A percentile compares a stretch with the other conserved stretches of the same genome.
These are phyloP conservation scores for Falco novaeseelandiae DNA, from an alignment of 2,797 vertebrate species.

Conservation along the genomic window DNA sequence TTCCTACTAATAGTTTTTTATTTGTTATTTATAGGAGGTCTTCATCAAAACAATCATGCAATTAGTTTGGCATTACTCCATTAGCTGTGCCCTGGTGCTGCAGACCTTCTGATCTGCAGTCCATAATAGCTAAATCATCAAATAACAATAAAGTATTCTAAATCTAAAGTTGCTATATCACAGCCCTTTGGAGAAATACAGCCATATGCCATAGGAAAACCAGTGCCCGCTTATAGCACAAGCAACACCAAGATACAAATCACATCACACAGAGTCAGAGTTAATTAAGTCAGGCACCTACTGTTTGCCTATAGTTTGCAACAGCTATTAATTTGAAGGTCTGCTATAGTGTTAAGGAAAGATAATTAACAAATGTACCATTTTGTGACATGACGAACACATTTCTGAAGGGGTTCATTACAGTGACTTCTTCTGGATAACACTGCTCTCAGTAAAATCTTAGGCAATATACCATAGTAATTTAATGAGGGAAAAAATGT, in stretches of 20 bases:
- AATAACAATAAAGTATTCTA: neutral
- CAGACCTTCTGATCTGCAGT: neutral
- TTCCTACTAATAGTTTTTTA: neutral
- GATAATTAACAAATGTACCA: constrained; percentile 17
- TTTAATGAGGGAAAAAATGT: neutral
- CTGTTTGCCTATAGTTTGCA: constrained; percentile 34
- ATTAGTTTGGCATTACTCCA: neutral
- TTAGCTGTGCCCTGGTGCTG: neutral
- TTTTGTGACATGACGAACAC: neutral
- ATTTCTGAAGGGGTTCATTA: neutral
- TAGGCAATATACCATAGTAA: neutral
- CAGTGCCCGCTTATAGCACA: constrained; percentile 4
- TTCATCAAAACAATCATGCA: neutral
- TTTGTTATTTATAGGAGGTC: neutral
- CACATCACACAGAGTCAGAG: constrained; percentile 11
- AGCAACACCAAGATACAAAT: neutral
- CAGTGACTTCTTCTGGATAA: neutral
- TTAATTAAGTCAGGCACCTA: constrained; percentile 62
- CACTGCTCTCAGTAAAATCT: neutral
- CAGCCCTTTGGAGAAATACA: constrained; percentile 15
- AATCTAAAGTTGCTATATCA: neutral
- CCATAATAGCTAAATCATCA: neutral
- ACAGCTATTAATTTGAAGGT: constrained; percentile 34
- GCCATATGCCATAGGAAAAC: neutral
- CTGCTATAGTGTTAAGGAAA: neutral